Evolutionary conservation across 2,888 invertebrate species (phyloP).

Genomic region (Lithodes maja): DNA sequence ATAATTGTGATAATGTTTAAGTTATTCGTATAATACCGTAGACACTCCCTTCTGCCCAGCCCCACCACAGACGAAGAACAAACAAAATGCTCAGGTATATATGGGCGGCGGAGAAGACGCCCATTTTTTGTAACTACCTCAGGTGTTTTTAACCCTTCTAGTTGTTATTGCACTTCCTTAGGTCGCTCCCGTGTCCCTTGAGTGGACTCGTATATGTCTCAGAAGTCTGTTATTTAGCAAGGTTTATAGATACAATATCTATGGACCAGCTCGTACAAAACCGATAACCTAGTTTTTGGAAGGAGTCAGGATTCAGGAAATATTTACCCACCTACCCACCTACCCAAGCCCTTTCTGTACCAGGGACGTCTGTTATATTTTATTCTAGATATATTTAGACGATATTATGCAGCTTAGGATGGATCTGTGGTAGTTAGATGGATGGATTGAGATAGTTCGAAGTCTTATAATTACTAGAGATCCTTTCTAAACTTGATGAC

Average conservation of each 20-base stretch:
- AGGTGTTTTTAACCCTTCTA: slow-evolving; percentile 62
- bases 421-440: too few species aligned
- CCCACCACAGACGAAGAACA: not conserved
- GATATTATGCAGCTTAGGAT: too few species aligned
- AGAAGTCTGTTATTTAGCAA: not conserved
- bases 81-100: slow-evolving; percentile 65
- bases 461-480: too few species aligned
- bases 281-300: not conserved
- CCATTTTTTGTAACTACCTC: slow-evolving; percentile 56
- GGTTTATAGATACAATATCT: too few species aligned
- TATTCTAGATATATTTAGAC: too few species aligned
- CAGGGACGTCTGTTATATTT: too few species aligned
- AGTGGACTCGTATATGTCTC: slow-evolving; percentile 23
- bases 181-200: slow-evolving; percentile 35
- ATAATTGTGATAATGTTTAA: too few species aligned
- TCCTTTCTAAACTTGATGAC: too few species aligned
- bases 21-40: not conserved
- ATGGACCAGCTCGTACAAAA: not conserved
- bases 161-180: slow-evolving; percentile 63
- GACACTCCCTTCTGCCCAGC: slow-evolving; percentile 26
- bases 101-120: slow-evolving; percentile 26
- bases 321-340: not conserved
- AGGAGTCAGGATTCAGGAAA: not conserved
- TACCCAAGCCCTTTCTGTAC: too few species aligned
- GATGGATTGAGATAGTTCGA: too few species aligned